Evolutionary conservation across 2,113 vertebrate species (phyloP), one percentile per base, ranked within the genome.

Genomic region (Centropus unirufus): DNA sequence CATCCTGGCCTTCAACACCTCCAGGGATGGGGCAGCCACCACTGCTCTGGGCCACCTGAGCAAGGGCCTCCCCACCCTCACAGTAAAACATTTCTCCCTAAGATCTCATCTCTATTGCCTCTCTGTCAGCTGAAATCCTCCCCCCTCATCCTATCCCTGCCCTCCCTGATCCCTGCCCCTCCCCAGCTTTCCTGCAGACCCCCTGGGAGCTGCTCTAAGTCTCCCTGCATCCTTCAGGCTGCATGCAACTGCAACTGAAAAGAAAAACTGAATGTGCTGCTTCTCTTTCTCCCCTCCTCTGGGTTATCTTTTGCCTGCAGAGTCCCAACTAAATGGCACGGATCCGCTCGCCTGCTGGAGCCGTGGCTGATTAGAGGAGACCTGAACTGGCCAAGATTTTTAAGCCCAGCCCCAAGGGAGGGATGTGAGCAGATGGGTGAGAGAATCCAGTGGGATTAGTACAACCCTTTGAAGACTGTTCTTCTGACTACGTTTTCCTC

Each of bases 391-490:
- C 88, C 73, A 90, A 92, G 92, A 61, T 67, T 75, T 91, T 77
- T 77, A 63, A 96, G 59, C 83, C 83, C 40, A 94, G 10, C 81
- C 93, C 93, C 22, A 62, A 92, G 88, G 92, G 85, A 82, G 58
- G 93, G 94, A 87, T 79, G 51, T 59, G 80, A 94, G 40, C 94
- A 93, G 95, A 92, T 96, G 95, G 92, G 54, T 67, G 36, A 67
- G 93, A 83, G 94, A 97, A 90, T 90, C 90, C 92, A 78, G 88
- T 57, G 82, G 85, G 93, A 97, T 97, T 96, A 96, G 87, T 67
- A 5, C 92, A 96, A 80, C 63, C 64, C 94, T 96, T 95, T 97
- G 94, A 96, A 95, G 93, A 23, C n/a, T 51, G 6, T 64, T 87
- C 87, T 93, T 83, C 85, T 79, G 90, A 72, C 90, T 83, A 3